Conservation (phyloP, 2,797 vertebrate species). For the Chrosomus eos region DNA sequence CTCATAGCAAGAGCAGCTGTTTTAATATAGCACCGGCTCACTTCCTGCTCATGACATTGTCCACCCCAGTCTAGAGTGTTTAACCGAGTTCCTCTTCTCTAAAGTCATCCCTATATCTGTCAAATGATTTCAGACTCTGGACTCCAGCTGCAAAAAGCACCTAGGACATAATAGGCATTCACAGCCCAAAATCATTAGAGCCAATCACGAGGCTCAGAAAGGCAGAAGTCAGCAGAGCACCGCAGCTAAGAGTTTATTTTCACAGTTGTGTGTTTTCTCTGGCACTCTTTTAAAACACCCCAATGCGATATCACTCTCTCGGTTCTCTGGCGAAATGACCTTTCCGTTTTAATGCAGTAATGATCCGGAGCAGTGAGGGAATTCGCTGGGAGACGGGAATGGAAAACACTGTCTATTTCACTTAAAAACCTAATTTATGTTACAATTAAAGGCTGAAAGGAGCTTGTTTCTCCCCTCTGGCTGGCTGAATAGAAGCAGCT, state of each 20-base stretch:
- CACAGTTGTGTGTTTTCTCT: slow-evolving; percentile 54
- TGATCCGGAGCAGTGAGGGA: slow-evolving; percentile 57
- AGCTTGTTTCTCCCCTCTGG: slow-evolving; percentile 69
- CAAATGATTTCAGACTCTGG: slow-evolving; percentile 68
- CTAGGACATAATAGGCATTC: slow-evolving; percentile 67
- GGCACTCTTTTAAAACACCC: slow-evolving; percentile 59
- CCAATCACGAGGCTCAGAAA: slow-evolving; percentile 31
- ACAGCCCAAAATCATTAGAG: slow-evolving; percentile 55
- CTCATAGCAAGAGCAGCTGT: slow-evolving; percentile 79
- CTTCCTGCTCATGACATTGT: slow-evolving; percentile 76
- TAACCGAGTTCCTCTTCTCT: slow-evolving; percentile 69
- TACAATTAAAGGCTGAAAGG: slow-evolving; percentile 67
- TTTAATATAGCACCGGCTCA: slow-evolving; percentile 89
- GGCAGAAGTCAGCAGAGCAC: slow-evolving; percentile 39
- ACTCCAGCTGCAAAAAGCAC: slow-evolving; percentile 64
- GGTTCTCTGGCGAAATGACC: slow-evolving; percentile 52
- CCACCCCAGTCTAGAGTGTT: slow-evolving; percentile 72
- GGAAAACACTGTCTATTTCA: slow-evolving; percentile 65
- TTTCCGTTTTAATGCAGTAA: slow-evolving; percentile 61
- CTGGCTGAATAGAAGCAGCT: slow-evolving; percentile 75
- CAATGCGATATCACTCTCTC: slow-evolving; percentile 34
- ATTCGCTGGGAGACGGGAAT: slow-evolving; percentile 57
- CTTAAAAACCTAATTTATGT: slow-evolving; percentile 67
- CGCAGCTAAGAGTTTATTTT: slow-evolving; percentile 29
- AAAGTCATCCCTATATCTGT: slow-evolving; percentile 69